A percentile compares a stretch with the other conserved stretches of the same genome.
These are phyloP conservation scores for Characodon lateralis DNA, from an alignment of 2,797 vertebrate genomes.

Conservation along the genomic window DNA sequence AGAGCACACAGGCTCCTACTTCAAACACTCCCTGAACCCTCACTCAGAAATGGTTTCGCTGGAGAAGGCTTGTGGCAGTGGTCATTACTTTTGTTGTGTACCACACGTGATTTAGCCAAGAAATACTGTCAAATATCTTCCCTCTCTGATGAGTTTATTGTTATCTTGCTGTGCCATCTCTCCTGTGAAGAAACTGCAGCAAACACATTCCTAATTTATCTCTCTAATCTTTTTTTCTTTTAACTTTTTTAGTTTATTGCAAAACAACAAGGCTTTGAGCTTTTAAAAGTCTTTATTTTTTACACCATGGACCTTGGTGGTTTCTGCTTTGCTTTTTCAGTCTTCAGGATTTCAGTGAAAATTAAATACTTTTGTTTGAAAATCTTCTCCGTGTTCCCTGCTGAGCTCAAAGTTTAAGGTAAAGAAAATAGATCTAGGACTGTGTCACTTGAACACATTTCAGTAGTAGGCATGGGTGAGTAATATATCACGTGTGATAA, in stretches of 20 bases:
- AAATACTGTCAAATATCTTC: constrained; percentile 35
- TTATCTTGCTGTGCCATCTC: constrained; percentile 48
- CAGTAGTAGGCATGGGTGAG: constrained; percentile 25
- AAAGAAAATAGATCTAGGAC: constrained; percentile 46
- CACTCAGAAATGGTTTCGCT: constrained; percentile 66
- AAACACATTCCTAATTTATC: constrained; percentile 30
- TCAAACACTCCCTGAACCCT: constrained; percentile 70
- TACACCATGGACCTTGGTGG: constrained; percentile 36
- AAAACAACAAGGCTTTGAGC: constrained; percentile 48
- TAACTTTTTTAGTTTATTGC: constrained; percentile 37
- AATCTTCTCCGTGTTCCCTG: constrained; percentile 36
- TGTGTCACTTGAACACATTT: constrained; percentile 60
- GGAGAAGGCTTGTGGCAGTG: constrained; percentile 60
- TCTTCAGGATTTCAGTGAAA: constrained; percentile 24
- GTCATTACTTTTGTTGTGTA: constrained; percentile 58
- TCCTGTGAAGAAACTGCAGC: constrained; percentile 26
- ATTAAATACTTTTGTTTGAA: constrained; percentile 34
- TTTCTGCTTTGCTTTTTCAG: constrained; percentile 31
- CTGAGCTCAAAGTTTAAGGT: constrained; percentile 54
- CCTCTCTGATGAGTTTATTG: constrained; percentile 52
- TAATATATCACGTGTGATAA: background rate
- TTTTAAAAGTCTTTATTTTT: constrained; percentile 55
- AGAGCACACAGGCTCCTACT: constrained; percentile 65
- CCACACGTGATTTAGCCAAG: constrained; percentile 52
- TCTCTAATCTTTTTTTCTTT: constrained; percentile 22